Percentiles rank a stretch among this genome's conserved stretches.
Conservation (phyloP, 2,888 invertebrate species). For the Mylabris sibirica region DNA sequence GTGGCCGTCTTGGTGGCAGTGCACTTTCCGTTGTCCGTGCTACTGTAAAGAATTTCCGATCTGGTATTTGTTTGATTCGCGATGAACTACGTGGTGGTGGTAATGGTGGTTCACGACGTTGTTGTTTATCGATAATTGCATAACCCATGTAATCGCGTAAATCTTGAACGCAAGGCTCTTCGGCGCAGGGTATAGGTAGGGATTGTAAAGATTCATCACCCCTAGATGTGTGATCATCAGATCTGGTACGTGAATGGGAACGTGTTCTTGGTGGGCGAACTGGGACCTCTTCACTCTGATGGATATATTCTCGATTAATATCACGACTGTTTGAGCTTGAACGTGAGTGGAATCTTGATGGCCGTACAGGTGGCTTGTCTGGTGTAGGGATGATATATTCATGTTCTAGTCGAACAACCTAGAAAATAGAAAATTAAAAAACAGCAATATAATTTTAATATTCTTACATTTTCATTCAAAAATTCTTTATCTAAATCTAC, state of each 20-base stretch:
- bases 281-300: constrained; percentile 59
- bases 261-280: constrained; percentile 67
- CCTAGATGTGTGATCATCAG: constrained; percentile 61
- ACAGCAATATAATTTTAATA: constrained; percentile 12
- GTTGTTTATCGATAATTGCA: constrained; percentile 77
- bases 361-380: constrained; percentile 65
- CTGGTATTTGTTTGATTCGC: constrained; percentile 64
- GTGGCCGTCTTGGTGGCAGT: constrained; percentile 66
- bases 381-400: constrained; percentile 69
- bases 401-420: constrained; percentile 73
- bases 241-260: constrained; percentile 64
- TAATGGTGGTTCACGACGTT: constrained; percentile 60
- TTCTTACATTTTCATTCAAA: constrained; percentile 44
- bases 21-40: constrained; percentile 61
- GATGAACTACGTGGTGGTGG: constrained; percentile 70
- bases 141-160: constrained; percentile 68
- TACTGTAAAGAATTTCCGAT: constrained; percentile 75
- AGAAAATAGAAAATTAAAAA: constrained; percentile 48
- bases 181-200: constrained; percentile 56
- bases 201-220: constrained; percentile 72
- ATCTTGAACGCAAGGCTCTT: constrained; percentile 57
- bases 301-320: neutral
- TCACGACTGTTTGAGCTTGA: constrained; percentile 49
- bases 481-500: constrained; percentile 40
- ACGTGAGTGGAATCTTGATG: constrained; percentile 66